Evolutionary conservation across 2,113 vertebrate species (phyloP), one percentile per base, ranked within the genome.

Genomic region (Oryzias melastigma): DNA sequence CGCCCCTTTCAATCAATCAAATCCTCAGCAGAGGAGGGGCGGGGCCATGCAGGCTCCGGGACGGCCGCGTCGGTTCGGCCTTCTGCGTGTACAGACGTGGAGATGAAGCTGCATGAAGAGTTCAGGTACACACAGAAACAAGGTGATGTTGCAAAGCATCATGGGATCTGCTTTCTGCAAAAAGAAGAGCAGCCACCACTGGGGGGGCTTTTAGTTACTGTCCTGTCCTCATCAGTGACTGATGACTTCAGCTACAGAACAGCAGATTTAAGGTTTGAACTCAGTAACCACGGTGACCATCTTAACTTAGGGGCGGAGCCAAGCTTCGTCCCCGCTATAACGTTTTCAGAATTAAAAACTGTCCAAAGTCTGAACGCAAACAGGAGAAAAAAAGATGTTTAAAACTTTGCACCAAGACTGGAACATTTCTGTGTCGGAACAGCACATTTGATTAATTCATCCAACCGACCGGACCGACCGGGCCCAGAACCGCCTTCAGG

Each of bases 1-100:
- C 73, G 16, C 84, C 88, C 85, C 81, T 76, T 88, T 79, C 81
- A 65, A 69, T 87, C 86, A 91, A 92, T 91, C 91, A 91, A 91
- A 77, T 74, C 87, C 87, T 58, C 67, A 71, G 74, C 76, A 35
- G 41, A 82, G 84, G 84, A 82, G 84, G 74, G 90, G 87, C 74
- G 73, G 75, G 70, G 76, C 82, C 81, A 74, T 27, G 58, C 62
- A 20, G 63, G 54, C 68, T 83, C 69, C 78, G 78, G 87, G 70
- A 24, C 64, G 64, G 74, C 27, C 7, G 56, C 41, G 71, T 24
- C 52, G 62, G 62, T 62, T 50, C 54, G 48, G 60, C 22, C 50
- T 45, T 61, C 64, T 73, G 84, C 77, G 83, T 41, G 46, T 54
- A 71, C 63, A 66, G 58, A 78, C 76, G 82, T 58, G 76, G 50